Evolutionary conservation across 2,113 vertebrate genomes (phyloP).

Genomic region (Otus sunia): DNA sequence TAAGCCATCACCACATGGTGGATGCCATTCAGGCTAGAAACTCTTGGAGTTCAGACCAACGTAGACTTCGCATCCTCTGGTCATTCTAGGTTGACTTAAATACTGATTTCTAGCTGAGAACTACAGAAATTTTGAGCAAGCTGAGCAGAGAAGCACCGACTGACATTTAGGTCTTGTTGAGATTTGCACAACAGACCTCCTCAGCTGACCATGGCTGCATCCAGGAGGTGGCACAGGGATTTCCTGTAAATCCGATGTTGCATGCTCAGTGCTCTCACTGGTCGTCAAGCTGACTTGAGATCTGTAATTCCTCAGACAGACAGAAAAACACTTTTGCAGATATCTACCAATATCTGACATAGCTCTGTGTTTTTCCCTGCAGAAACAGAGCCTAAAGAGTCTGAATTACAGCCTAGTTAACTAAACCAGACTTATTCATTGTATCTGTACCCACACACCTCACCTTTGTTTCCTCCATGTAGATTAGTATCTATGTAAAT

Average conservation of each 20-base stretch:
- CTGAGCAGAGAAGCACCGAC: neutral
- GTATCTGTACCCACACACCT: neutral
- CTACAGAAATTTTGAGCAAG: neutral
- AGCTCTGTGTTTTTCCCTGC: neutral
- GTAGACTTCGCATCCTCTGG: accelerated
- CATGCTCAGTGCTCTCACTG: neutral
- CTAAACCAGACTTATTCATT: neutral
- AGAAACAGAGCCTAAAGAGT: neutral
- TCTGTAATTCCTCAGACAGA: neutral
- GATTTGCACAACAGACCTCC: neutral
- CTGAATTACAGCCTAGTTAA: neutral
- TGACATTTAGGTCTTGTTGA: neutral
- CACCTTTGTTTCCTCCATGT: neutral
- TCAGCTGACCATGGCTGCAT: neutral
- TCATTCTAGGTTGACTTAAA: neutral
- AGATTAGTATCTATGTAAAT: neutral
- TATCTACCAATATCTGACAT: neutral
- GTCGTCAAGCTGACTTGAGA: neutral
- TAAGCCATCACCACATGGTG: neutral
- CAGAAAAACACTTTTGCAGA: neutral
- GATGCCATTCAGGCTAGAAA: neutral
- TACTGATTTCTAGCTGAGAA: neutral
- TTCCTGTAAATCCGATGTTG: neutral
- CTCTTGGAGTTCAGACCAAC: neutral
- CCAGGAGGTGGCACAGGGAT: neutral